phyloP scores from a whole-genome alignment of 2,113 vertebrate genomes.

The Rhinoptilus africanus region DNA sequence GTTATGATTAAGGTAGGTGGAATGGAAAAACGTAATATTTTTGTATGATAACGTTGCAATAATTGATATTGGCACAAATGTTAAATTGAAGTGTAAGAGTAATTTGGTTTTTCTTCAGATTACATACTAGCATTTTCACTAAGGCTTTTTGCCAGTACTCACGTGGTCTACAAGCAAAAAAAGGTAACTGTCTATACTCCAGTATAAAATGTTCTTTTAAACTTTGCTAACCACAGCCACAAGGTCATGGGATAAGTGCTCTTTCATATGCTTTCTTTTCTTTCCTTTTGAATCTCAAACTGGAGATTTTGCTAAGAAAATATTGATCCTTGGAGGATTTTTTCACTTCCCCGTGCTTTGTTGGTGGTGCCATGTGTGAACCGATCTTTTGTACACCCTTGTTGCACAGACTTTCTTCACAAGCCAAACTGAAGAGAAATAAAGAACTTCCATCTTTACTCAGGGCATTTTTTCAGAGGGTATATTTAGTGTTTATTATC shows the following conservation, averaged over 20 bases:
- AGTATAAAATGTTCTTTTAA: background rate
- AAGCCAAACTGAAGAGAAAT: background rate
- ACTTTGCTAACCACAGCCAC: background rate
- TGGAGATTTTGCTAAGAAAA: background rate
- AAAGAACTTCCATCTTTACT: background rate
- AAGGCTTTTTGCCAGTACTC: background rate
- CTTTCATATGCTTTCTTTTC: background rate
- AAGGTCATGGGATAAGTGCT: background rate
- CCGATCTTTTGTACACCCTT: background rate
- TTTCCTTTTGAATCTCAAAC: background rate
- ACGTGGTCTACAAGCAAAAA: background rate
- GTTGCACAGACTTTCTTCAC: background rate
- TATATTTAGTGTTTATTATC: background rate
- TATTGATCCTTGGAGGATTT: background rate
- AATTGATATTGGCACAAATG: background rate
- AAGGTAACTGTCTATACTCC: rapidly evolving
- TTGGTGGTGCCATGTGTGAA: background rate
- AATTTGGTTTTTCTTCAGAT: background rate
- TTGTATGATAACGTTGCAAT: background rate
- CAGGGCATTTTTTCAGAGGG: background rate
- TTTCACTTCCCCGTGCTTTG: background rate
- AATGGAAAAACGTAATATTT: background rate
- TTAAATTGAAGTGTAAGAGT: background rate
- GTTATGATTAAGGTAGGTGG: slow-evolving; percentile 82
- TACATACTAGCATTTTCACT: background rate